phyloP scores from a whole-genome alignment of 2,888 invertebrate genomes.

The Cybosia mesomella region DNA sequence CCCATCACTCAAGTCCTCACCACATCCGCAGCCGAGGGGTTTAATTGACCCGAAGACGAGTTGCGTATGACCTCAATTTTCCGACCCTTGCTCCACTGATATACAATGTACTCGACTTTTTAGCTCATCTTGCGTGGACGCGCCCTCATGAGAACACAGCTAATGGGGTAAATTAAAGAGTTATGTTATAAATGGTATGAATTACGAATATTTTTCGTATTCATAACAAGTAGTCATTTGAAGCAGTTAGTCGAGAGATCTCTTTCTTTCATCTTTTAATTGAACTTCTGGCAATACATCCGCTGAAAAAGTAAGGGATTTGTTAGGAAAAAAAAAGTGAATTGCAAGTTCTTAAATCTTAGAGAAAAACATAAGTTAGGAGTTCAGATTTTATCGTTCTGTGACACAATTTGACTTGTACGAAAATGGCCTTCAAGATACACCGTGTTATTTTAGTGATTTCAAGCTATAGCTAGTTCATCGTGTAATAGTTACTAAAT shows the following conservation, averaged over 20 bases:
- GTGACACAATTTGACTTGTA: too few relatives aligned
- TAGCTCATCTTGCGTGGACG: slow-evolving; percentile 44
- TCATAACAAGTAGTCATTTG: not conserved
- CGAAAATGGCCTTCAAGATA: too few relatives aligned
- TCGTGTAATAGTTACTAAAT: too few relatives aligned
- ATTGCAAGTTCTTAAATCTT: not conserved
- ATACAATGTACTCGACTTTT: slow-evolving; percentile 57
- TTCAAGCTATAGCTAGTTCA: too few relatives aligned
- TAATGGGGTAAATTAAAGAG: slow-evolving; percentile 11
- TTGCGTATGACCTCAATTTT: slow-evolving; percentile 70
- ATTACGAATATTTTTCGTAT: slow-evolving; percentile 4
- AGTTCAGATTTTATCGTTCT: too few relatives aligned
- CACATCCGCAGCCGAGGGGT: slow-evolving; percentile 54
- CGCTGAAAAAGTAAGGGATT: not conserved
- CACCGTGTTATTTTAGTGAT: too few relatives aligned
- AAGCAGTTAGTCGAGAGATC: not conserved
- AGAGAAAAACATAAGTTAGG: too few relatives aligned
- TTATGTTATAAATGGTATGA: slow-evolving; percentile 12
- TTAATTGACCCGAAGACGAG: slow-evolving; percentile 73
- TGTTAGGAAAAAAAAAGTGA: not conserved
- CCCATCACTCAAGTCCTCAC: slow-evolving; percentile 33
- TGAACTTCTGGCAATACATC: not conserved
- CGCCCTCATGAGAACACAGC: slow-evolving; percentile 6
- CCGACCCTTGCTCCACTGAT: slow-evolving; percentile 60
- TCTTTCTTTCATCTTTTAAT: not conserved